Percentiles rank a stretch among this genome's conserved stretches.
These are phyloP conservation scores for Saccopteryx bilineata DNA, from an alignment of 2,113 vertebrate species.

Conservation along the genomic window DNA sequence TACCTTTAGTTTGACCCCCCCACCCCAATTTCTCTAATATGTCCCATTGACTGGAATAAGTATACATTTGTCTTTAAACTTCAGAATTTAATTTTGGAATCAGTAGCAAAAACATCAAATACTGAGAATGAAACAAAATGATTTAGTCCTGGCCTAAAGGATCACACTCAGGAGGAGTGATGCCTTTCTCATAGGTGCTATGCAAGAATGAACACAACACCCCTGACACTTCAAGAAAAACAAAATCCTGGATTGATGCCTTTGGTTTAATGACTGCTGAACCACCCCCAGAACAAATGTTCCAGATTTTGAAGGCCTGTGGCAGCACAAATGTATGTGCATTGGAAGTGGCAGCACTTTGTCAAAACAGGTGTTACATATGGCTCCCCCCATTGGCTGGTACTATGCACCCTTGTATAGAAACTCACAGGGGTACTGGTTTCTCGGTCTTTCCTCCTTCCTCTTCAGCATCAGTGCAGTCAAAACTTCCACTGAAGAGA, in stretches of 20 bases:
- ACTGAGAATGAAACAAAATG: slow-evolving; percentile 47
- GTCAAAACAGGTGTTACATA: background rate
- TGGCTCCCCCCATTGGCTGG: background rate
- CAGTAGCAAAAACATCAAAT: slow-evolving; percentile 18
- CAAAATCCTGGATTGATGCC: background rate
- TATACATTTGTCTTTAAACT: background rate
- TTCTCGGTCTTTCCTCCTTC: background rate
- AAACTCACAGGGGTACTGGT: background rate
- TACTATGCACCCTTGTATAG: background rate
- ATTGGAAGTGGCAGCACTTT: background rate
- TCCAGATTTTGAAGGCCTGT: background rate
- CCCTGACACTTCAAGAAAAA: background rate
- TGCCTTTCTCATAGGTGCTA: background rate
- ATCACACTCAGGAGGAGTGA: background rate
- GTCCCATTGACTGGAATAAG: background rate
- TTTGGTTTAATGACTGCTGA: background rate
- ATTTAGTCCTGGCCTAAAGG: background rate
- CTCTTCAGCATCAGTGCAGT: background rate
- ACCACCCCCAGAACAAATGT: background rate
- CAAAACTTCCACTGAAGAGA: background rate
- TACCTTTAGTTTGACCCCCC: background rate
- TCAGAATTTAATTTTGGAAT: slow-evolving; percentile 62
- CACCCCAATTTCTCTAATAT: background rate
- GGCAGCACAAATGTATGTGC: background rate
- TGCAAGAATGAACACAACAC: background rate